Percentiles rank a stretch among this genome's conserved stretches.
Conservation (phyloP, 1,140 invertebrate genomes). For the Aphaenogaster floridana region DNA sequence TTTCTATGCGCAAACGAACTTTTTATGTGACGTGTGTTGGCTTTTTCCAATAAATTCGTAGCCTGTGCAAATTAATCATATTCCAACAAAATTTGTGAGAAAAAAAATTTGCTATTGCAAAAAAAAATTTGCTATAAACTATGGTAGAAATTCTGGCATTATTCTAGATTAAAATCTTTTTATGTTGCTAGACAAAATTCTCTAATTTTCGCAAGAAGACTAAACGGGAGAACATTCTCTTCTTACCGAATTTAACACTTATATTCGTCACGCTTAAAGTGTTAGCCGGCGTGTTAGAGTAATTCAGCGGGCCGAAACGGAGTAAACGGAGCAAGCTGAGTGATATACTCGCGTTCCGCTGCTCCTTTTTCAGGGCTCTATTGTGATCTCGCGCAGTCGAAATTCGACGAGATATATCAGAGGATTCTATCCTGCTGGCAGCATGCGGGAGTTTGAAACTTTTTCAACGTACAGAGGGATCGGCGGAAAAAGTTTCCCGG, state of each 20-base stretch:
- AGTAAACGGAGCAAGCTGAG: conserved; percentile 62
- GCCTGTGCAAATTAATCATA: neutral
- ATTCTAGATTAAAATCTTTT: neutral
- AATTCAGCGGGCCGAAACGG: conserved; percentile 63
- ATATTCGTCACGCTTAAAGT: conserved; percentile 41
- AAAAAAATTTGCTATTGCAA: no score
- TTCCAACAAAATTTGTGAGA: neutral
- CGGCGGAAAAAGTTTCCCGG: conserved; percentile 44
- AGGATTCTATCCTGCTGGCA: conserved; percentile 36
- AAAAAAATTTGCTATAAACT: neutral
- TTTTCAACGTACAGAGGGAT: conserved; percentile 43
- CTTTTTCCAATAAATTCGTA: conserved; percentile 22
- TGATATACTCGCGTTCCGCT: conserved; percentile 51
- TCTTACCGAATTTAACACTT: conserved; percentile 32
- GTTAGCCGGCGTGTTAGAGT: conserved; percentile 36
- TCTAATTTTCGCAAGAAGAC: neutral
- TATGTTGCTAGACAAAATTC: neutral
- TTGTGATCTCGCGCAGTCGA: conserved; percentile 48
- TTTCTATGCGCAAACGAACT: neutral
- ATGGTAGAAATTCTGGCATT: neutral
- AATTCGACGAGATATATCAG: conserved; percentile 60
- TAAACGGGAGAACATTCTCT: neutral
- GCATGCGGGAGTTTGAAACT: conserved; percentile 38
- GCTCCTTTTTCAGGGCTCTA: conserved; percentile 53
- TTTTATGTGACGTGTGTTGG: neutral